Conservation (phyloP, 2,113 vertebrate species). For the Bambusicola thoracicus region DNA sequence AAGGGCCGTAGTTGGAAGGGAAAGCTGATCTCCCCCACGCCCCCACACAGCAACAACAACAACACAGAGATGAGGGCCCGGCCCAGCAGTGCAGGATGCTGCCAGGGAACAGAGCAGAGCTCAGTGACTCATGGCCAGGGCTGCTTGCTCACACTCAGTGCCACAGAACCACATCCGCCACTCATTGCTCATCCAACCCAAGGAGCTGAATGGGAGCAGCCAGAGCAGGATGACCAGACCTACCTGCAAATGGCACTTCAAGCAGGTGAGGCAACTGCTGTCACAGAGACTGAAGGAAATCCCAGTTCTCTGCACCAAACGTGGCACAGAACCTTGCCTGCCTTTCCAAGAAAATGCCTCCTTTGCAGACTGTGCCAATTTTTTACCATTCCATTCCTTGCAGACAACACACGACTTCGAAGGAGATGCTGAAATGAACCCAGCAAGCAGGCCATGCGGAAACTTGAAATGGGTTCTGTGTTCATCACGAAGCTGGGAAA, state of each 20-base stretch:
- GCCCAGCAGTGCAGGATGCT: conserved; percentile 41
- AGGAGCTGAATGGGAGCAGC: background rate
- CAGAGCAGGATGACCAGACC: background rate
- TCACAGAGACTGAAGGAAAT: background rate
- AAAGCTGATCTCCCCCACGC: background rate
- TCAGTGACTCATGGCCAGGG: conserved; percentile 52
- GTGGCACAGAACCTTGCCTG: background rate
- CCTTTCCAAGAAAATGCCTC: background rate
- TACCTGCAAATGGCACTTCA: background rate
- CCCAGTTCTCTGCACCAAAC: background rate
- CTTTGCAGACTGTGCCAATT: background rate
- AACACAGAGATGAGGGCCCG: background rate
- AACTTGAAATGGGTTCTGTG: background rate
- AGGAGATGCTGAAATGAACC: background rate
- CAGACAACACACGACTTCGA: fast-evolving
- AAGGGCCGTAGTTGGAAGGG: background rate
- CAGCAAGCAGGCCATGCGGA: background rate
- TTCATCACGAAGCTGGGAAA: background rate
- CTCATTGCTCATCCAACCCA: fast-evolving
- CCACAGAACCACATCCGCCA: fast-evolving
- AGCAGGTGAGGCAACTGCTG: background rate
- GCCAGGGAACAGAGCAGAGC: conserved; percentile 1
- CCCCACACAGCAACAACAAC: background rate
- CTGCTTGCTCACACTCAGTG: background rate
- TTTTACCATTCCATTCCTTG: background rate